A percentile compares a stretch with the other conserved stretches of the same genome.
Conservation (phyloP, 2,797 vertebrate genomes). For the Esox lucius region DNA sequence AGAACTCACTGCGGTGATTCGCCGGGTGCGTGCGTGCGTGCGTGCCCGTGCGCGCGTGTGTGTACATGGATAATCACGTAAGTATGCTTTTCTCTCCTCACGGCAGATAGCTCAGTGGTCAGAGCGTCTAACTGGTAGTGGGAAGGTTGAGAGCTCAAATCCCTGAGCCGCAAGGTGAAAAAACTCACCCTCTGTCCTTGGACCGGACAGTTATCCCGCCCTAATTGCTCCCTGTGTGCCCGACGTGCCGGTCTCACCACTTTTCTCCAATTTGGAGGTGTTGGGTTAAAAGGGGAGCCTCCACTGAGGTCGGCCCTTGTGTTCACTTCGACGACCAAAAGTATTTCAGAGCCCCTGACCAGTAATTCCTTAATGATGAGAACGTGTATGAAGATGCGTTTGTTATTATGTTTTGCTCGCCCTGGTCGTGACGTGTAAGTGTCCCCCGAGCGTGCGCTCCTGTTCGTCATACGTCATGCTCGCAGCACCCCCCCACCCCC, state of each 20-base stretch:
- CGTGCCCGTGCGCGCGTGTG: conserved; percentile 2
- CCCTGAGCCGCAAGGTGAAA: too few relatives aligned
- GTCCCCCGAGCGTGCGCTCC: conserved; percentile 8
- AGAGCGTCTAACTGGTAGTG: background rate
- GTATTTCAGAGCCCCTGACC: too few relatives aligned
- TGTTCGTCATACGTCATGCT: conserved; percentile 43
- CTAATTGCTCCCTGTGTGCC: too few relatives aligned
- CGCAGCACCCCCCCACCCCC: conserved; percentile 30
- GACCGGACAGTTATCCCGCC: too few relatives aligned
- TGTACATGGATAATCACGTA: background rate
- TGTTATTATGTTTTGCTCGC: background rate
- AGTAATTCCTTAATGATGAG: too few relatives aligned
- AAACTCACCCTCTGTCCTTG: too few relatives aligned
- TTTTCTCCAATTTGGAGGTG: too few relatives aligned
- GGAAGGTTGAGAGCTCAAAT: too few relatives aligned
- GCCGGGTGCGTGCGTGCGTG: background rate
- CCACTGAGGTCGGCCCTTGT: too few relatives aligned
- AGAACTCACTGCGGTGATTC: background rate
- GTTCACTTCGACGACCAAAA: too few relatives aligned
- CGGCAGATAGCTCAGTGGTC: background rate
- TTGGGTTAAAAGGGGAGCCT: too few relatives aligned
- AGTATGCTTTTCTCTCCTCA: background rate
- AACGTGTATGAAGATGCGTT: background rate
- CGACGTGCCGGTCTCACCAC: too few relatives aligned
- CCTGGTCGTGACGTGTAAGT: background rate